Base-by-base conservation (phyloP, 2,888 invertebrate species). In the Agriopis leucophaearia region DNA sequence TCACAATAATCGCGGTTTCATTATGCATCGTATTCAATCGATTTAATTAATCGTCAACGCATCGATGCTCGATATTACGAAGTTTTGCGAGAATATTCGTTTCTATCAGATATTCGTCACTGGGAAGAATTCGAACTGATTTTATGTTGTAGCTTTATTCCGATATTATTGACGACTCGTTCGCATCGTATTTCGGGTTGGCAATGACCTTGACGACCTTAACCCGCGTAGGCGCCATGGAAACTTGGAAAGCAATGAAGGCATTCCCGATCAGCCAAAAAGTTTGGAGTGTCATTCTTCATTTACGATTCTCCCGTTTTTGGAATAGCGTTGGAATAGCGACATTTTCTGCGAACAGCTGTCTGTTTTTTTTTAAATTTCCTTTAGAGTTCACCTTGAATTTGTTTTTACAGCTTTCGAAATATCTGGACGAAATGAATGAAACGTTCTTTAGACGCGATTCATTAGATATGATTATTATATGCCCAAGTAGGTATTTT, bases 251-350 rank as follows among this genome's bases (percentile, higher is more conserved):
- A 66, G 69, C 71, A 73, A 75, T 72, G 72, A 78, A 78, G 78
- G 73, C 76, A 78, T 77, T 75, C 73, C 74, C 64, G 70, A 55
- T 68, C 71, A 63, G 63, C 55, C 61, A 56, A 52, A 70, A 77
- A 79, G 72, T 82, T 81, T 80, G 67, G 70, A 82, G 74, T 75
- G 79, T 74, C 77, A 73, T 73, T 77, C 74, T 73, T 76, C 78
- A 74, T 78, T 79, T 77, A 81, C 74, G 80, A 78, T 78, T 74
- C 65, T 74, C 59, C 58, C 69, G 59, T 72, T 72, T 67, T 72
- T 67, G 60, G 77, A 68, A 68, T 75, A 73, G 59, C 65, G 67
- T 72, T 67, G 60, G 77, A 68, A 68, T 75, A 73, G 59, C 65
- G 67, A 69, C 52, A 62, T 60, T 64, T 64, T 64, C 69, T 72